Conservation (phyloP, 1,140 invertebrate genomes). For the Micrasema longulum region DNA sequence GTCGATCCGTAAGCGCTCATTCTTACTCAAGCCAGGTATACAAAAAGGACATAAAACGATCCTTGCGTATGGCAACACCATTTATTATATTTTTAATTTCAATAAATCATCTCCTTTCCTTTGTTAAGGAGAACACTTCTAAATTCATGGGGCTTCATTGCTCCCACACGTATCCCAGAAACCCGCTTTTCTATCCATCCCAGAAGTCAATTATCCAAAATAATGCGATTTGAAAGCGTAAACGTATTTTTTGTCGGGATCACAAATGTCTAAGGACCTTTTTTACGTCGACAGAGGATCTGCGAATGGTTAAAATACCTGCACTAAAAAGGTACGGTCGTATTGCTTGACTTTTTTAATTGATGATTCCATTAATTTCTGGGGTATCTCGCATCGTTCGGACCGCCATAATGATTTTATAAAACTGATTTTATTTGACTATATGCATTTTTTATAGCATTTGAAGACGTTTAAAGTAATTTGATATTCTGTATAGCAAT, state of each 20-base stretch:
- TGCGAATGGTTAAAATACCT: conserved; percentile 41
- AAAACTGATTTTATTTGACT: conserved; percentile 28
- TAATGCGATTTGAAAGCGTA: conserved; percentile 54
- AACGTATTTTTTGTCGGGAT: conserved; percentile 39
- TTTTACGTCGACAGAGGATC: conserved; percentile 37
- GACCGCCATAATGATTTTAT: conserved; percentile 1
- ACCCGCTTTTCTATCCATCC: conserved; percentile 27
- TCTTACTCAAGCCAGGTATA: conserved; percentile 50
- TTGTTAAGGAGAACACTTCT: conserved; percentile 50
- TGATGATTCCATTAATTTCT: conserved; percentile 38
- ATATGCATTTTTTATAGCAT: conserved; percentile 21
- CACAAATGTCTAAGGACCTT: conserved; percentile 38
- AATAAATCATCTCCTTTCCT: conserved; percentile 54
- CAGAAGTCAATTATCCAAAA: conserved; percentile 55
- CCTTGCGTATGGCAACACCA: conserved; percentile 52
- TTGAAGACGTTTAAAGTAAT: conserved; percentile 26
- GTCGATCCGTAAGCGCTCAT: conserved; percentile 24
- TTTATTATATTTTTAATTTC: conserved; percentile 56
- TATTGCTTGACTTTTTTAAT: conserved; percentile 38
- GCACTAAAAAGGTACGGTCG: conserved; percentile 32
- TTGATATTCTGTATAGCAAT: conserved; percentile 20
- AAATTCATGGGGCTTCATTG: conserved; percentile 53
- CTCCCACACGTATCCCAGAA: conserved; percentile 38
- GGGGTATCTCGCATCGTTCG: conserved; percentile 1
- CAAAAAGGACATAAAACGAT: conserved; percentile 54